phyloP scores from a whole-genome alignment of 2,888 invertebrate genomes.

The Pachliopta kotzebuea region DNA sequence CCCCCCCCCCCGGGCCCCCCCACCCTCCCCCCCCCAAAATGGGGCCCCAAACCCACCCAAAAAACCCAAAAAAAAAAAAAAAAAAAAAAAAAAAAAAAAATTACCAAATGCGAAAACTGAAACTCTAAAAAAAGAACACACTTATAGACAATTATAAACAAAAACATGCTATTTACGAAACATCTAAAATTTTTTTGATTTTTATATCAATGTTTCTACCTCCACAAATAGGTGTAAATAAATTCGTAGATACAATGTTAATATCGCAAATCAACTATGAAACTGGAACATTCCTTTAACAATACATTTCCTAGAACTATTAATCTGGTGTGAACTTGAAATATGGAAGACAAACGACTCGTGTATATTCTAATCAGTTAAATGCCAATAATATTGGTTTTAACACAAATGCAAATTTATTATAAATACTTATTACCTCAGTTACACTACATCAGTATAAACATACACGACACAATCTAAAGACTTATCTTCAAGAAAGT shows the following conservation, averaged over 20 bases:
- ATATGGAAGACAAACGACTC: slow-evolving; percentile 25
- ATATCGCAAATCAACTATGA: slow-evolving; percentile 10
- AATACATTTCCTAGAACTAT: slow-evolving; percentile 24
- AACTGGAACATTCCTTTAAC: slow-evolving; percentile 8
- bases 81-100: too few relatives aligned
- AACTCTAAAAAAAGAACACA: slow-evolving; percentile 1
- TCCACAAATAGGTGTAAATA: too few relatives aligned
- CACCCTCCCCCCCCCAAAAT: too few relatives aligned
- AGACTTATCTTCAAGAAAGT: background rate
- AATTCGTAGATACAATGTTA: background rate
- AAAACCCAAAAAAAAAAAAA: too few relatives aligned
- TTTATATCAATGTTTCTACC: background rate
- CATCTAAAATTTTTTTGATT: background rate
- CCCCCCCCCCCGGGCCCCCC: slow-evolving; percentile 46
- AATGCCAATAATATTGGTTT: slow-evolving; percentile 21
- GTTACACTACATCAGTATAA: background rate
- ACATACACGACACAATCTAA: background rate
- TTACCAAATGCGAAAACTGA: slow-evolving; percentile 35
- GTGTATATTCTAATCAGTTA: slow-evolving; percentile 25
- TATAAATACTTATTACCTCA: slow-evolving; percentile 7
- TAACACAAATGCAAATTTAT: slow-evolving; percentile 18
- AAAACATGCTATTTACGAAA: background rate
- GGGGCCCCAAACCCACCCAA: too few relatives aligned
- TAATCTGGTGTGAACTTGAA: slow-evolving; percentile 28
- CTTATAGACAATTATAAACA: background rate